Evolutionary conservation across 2,888 invertebrate genomes (phyloP).

Genomic region (Isotomurus palustris): DNA sequence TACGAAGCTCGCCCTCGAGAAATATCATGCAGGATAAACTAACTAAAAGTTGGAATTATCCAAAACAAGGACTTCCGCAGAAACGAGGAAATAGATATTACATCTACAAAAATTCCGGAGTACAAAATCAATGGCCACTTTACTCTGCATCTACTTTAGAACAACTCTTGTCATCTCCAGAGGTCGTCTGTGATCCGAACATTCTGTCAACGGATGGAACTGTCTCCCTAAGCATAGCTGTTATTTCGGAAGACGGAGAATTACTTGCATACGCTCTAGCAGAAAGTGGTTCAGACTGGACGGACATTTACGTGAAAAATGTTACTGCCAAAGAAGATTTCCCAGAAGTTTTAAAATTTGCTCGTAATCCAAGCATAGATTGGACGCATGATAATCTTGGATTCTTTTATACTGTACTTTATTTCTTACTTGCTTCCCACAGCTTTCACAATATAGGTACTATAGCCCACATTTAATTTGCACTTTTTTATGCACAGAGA

Average conservation of each 20-base stretch:
- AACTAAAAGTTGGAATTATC: conserved; percentile 90
- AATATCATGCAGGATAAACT: too few species aligned
- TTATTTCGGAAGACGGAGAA: conserved; percentile 84
- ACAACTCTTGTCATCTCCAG: conserved; percentile 68
- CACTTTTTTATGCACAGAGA: conserved; percentile 53
- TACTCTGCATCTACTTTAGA: too few species aligned
- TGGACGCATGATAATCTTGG: conserved; percentile 95
- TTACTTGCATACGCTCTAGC: conserved; percentile 88
- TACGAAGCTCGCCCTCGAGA: too few species aligned
- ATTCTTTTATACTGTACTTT: conserved; percentile 82
- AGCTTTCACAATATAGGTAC: neutral
- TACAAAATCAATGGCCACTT: conserved; percentile 98
- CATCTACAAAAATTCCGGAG: conserved; percentile 85
- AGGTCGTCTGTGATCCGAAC: conserved; percentile 94
- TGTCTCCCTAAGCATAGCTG: conserved; percentile 66
- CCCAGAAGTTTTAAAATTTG: conserved; percentile 83
- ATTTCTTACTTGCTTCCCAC: neutral
- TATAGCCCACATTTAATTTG: neutral
- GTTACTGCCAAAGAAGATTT: conserved; percentile 72
- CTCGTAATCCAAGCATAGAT: conserved; percentile 82
- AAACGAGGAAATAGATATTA: conserved; percentile 80
- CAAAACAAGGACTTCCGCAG: conserved; percentile 86
- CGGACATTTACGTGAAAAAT: conserved; percentile 76
- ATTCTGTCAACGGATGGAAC: conserved; percentile 85
- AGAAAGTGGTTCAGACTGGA: conserved; percentile 94